A percentile compares a stretch with the other conserved stretches of the same genome.
Evolutionary conservation across 1,140 invertebrate species (phyloP).

Genomic region (Drosophila kanapiae): DNA sequence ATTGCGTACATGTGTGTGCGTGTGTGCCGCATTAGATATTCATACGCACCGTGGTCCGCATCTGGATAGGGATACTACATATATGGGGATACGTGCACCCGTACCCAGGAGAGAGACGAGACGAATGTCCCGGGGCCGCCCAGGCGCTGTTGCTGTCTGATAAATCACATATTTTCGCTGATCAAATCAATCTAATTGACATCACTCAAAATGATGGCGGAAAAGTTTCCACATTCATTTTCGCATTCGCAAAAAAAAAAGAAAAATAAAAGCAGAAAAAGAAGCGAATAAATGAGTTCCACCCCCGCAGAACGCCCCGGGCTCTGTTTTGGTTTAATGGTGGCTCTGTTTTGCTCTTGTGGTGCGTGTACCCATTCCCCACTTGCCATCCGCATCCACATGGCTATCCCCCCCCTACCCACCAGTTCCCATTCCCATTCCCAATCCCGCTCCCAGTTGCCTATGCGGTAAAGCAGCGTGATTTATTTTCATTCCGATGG

Average conservation of each 20-base stretch:
- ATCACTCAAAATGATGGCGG: conserved; percentile 85
- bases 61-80: conserved; percentile 22
- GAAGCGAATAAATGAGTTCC: conserved; percentile 78
- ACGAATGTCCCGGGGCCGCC: conserved; percentile 65
- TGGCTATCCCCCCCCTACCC: background rate
- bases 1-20: conserved; percentile 47
- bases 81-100: background rate
- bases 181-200: conserved; percentile 85
- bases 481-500: conserved; percentile 82
- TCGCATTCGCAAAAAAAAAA: conserved; percentile 42
- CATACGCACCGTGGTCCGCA: conserved; percentile 53
- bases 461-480: conserved; percentile 67
- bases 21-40: conserved; percentile 72
- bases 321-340: conserved; percentile 72
- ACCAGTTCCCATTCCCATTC: no score
- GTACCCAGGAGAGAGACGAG: conserved; percentile 18
- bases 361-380: conserved; percentile 47
- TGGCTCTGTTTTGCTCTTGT: conserved; percentile 67
- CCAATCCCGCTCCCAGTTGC: conserved; percentile 26
- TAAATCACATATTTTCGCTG: conserved; percentile 85
- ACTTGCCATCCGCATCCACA: conserved; percentile 12
- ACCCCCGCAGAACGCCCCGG: conserved; percentile 32
- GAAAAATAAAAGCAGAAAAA: conserved; percentile 36
- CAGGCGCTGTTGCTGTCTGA: conserved; percentile 76
- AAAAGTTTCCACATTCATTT: conserved; percentile 83